phyloP scores from a whole-genome alignment of 2,797 vertebrate species.

The Phalanger gymnotis region DNA sequence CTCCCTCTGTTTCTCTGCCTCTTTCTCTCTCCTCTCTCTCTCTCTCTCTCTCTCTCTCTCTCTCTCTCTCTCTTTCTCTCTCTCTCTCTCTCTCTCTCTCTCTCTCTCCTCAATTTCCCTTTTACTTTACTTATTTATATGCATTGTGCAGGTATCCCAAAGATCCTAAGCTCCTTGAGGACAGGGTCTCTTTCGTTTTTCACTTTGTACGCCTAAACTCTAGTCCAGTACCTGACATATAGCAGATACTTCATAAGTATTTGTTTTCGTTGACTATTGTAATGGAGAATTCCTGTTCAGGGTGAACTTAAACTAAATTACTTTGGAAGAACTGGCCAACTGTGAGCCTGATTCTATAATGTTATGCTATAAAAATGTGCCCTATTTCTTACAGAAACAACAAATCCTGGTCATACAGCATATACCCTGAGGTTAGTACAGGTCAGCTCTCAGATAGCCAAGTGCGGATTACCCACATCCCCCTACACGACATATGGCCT shows the following conservation, averaged over 20 bases:
- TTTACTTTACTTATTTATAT: background rate
- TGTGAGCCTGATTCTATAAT: background rate
- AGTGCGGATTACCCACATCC: accelerated
- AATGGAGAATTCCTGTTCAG: background rate
- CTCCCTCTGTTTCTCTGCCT: too few relatives aligned
- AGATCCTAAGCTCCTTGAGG: background rate
- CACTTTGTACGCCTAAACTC: background rate
- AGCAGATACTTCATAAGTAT: background rate
- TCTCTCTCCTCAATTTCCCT: background rate
- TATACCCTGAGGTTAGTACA: background rate
- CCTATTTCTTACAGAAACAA: background rate
- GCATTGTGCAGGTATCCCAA: background rate
- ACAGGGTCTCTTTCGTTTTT: background rate
- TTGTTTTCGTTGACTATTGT: background rate
- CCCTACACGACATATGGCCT: too few relatives aligned
- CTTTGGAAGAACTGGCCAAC: background rate
- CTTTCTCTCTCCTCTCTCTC: background rate
- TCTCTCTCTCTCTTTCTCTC: background rate
- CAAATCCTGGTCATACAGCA: background rate
- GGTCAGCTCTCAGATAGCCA: background rate
- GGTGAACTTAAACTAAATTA: too few relatives aligned
- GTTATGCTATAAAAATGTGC: background rate
- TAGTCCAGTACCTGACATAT: background rate
- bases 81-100: background rate
- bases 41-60: background rate